These are phyloP conservation scores for Rhabdornis inornatus DNA, from an alignment of 2,113 vertebrate genomes.

Conservation along the genomic window DNA sequence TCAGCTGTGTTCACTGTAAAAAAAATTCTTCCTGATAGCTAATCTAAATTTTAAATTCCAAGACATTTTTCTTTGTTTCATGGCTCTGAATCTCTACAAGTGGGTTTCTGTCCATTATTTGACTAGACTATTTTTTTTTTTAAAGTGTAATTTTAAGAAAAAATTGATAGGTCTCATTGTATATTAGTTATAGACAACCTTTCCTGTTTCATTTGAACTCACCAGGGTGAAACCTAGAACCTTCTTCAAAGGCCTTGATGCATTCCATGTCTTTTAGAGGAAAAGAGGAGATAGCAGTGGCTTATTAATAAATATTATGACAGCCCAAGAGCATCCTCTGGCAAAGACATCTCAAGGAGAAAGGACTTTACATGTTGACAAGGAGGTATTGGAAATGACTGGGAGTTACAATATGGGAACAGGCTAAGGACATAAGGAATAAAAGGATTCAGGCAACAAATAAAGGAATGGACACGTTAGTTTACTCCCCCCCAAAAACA, in stretches of 20 bases:
- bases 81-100: background rate
- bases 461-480: background rate
- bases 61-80: background rate
- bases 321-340: background rate
- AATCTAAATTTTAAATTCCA: conserved; percentile 11
- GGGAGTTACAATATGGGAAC: background rate
- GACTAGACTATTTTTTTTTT: background rate
- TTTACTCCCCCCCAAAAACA: fast-evolving
- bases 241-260: background rate
- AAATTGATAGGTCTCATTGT: background rate
- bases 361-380: background rate
- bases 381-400: background rate
- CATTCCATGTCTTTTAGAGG: background rate
- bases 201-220: background rate
- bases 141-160: background rate
- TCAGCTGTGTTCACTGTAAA: background rate
- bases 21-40: background rate
- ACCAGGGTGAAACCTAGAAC: background rate
- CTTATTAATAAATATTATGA: background rate
- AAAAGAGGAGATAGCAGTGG: background rate
- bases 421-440: background rate
- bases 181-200: background rate
- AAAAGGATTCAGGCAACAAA: background rate
- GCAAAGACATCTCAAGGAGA: background rate
- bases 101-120: background rate